Evolutionary conservation across 2,113 vertebrate species (phyloP), one percentile per base, ranked within the genome.

Genomic region (Phrynosoma platyrhinos): DNA sequence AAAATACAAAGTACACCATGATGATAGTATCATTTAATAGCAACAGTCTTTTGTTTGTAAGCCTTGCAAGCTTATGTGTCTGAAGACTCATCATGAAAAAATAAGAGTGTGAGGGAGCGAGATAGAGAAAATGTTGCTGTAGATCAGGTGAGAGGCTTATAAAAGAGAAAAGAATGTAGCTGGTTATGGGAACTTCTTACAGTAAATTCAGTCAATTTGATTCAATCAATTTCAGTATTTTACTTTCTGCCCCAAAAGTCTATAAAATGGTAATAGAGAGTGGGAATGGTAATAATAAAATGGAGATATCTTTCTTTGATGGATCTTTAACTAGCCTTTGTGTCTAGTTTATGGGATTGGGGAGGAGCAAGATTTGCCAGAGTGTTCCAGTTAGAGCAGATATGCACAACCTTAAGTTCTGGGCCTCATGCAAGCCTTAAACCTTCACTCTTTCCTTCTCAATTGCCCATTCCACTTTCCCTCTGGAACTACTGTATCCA

Each of bases 181-280:
- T 62, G 71, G 71, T 32, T 14, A 74, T 81, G n/a, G 69, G 36
- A 32, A 21, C 52, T 81, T 74, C 69, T 27, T 82, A 21, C n/a
- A 13, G 55, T 82, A 74, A 42, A 80, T 52, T 80, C n/a, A 13
- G 55, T 82, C 62, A 42, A 80, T 52, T 80, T 66, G 1, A 18
- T 82, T 47, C 27, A 23, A 75, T 82, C 80, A 64, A 52, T 82
- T 87, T 42, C 36, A 58, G 23, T 42, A 72, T n/a, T 80, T 72
- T n/a, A 62, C 80, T 32, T 81, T 71, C 36, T 72, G 27, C 13
- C 25, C 36, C 66, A 21, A 32, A 74, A 53, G 69, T 62, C 55
- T 82, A n/a, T 74, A 81, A 81, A n/a, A 25, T 64, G 36, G 10
- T 53, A 69, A 64, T 23, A 72, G 16, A 9, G 36, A 36, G 36